phyloP scores from a whole-genome alignment of 2,113 vertebrate genomes.

The Mustelus asterias region DNA sequence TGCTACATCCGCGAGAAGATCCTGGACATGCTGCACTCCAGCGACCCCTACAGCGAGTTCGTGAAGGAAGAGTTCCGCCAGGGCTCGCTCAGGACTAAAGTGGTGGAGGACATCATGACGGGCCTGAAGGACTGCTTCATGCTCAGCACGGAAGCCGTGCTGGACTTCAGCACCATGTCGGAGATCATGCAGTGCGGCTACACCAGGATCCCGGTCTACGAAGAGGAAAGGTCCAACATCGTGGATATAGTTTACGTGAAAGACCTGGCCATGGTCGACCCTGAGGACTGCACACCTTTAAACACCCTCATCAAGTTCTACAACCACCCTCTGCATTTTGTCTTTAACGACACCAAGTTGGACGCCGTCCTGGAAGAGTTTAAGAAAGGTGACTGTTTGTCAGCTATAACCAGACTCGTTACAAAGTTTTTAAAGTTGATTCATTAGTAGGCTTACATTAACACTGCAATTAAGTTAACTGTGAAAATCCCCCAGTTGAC shows the following conservation, averaged over 20 bases:
- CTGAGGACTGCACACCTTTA: constrained; percentile 78
- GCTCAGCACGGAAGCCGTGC: constrained; percentile 65
- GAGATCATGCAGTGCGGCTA: constrained; percentile 88
- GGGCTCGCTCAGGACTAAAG: constrained; percentile 70
- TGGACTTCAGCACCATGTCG: constrained; percentile 83
- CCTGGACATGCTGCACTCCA: constrained; percentile 76
- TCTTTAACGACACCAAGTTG: constrained; percentile 87
- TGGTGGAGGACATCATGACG: constrained; percentile 82
- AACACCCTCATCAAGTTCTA: constrained; percentile 88
- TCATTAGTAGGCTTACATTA: no score
- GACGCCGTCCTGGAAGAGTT: constrained; percentile 88
- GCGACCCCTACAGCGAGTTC: constrained; percentile 80
- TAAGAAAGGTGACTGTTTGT: constrained; percentile 66
- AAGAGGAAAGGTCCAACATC: constrained; percentile 82
- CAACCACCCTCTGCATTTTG: constrained; percentile 82
- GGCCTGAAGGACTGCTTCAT: constrained; percentile 83
- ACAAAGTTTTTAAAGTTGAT: no score
- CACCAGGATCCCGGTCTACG: constrained; percentile 81
- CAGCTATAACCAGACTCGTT: no score
- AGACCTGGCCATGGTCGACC: constrained; percentile 78
- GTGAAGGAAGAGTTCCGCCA: constrained; percentile 78
- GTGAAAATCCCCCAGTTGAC: no score
- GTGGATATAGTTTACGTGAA: constrained; percentile 83
- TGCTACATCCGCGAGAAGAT: constrained; percentile 65
- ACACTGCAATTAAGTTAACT: no score